These are phyloP conservation scores for Brachirus orientalis DNA, from an alignment of 2,113 vertebrate species.

Conservation along the genomic window DNA sequence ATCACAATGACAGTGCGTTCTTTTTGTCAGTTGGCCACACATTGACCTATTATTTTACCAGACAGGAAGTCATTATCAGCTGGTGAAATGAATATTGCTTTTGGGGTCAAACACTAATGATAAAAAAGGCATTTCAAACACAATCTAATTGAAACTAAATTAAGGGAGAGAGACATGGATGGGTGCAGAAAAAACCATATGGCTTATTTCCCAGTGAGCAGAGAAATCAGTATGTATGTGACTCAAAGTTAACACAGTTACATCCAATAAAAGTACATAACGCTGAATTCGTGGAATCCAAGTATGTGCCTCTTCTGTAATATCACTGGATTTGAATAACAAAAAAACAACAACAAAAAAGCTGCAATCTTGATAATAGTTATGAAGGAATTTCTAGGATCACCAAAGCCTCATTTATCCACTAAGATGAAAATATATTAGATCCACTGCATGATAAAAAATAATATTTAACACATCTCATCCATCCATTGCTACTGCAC, in stretches of 20 bases:
- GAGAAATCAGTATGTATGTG: no score
- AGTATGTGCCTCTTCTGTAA: no score
- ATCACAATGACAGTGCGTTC: not conserved
- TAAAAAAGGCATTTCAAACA: constrained; percentile 54
- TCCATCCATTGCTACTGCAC: not conserved
- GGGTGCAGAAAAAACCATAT: no score
- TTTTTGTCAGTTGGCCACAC: constrained; percentile 41
- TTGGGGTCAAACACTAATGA: constrained; percentile 58
- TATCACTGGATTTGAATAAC: no score
- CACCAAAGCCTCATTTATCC: not conserved
- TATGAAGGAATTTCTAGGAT: not conserved
- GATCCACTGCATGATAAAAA: not conserved
- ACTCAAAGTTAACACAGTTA: no score
- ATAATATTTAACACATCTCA: not conserved
- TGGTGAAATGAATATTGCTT: no score
- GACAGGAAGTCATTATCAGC: constrained; percentile 62
- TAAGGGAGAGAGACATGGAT: not conserved
- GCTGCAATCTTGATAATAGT: not conserved
- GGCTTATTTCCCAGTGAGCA: no score
- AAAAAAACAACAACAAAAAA: no score
- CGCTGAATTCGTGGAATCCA: no score
- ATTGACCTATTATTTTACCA: constrained; percentile 72
- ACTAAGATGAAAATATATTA: not conserved
- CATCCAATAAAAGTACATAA: no score
- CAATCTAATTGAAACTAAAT: constrained; percentile 31